phyloP scores from a whole-genome alignment of 2,113 vertebrate genomes.

The Pseudorectes ferrugineus region DNA sequence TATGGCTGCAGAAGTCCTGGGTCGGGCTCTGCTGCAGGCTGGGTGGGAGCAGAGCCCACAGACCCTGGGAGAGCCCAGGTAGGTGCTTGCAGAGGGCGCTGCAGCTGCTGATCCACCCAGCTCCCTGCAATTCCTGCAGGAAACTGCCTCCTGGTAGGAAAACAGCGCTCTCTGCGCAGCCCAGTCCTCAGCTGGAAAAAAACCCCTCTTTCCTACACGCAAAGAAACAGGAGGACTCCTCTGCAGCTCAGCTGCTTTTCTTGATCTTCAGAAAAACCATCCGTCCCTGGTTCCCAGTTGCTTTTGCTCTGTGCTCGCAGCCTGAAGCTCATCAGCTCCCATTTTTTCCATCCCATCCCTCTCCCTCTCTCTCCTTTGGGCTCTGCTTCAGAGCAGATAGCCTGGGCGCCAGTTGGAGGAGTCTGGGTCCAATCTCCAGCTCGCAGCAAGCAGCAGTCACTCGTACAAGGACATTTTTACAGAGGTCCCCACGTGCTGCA shows the following conservation, averaged over 20 bases:
- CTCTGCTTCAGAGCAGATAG: neutral
- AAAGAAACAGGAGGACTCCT: neutral
- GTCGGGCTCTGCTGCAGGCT: neutral
- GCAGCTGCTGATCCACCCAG: neutral
- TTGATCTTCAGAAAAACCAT: neutral
- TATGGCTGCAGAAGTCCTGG: neutral
- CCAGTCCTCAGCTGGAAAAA: neutral
- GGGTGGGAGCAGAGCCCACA: neutral
- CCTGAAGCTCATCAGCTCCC: neutral
- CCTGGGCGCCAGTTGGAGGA: neutral
- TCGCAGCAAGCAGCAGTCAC: neutral
- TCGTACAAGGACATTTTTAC: neutral
- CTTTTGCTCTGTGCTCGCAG: neutral
- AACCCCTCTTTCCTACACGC: neutral
- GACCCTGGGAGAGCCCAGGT: neutral
- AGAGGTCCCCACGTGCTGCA: neutral
- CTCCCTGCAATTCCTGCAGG: neutral
- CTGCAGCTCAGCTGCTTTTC: neutral
- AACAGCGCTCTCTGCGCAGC: neutral
- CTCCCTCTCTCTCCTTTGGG: neutral
- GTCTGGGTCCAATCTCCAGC: neutral
- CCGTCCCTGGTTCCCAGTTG: neutral
- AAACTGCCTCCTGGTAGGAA: conserved; percentile 12
- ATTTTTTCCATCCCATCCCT: neutral
- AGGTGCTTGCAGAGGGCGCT: neutral